Evolutionary conservation across 2,797 vertebrate species (phyloP).

Genomic region (Gorsachius magnificus): DNA sequence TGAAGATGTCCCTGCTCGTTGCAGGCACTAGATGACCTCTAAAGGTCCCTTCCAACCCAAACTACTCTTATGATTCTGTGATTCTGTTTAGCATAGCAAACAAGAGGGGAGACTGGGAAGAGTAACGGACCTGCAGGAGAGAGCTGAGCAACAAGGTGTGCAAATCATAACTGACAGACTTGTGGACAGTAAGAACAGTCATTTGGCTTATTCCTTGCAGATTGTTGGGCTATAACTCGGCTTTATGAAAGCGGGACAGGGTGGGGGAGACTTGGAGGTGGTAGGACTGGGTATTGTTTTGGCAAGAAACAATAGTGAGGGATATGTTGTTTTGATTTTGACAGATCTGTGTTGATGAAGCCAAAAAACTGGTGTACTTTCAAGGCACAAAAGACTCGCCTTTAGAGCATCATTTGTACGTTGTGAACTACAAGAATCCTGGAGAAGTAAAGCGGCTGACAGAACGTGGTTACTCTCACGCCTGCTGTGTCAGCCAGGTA

Average conservation of each 20-base stretch:
- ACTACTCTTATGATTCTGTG: too few relatives aligned
- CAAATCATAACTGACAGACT: not conserved
- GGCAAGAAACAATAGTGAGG: not conserved
- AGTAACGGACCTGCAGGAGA: not conserved
- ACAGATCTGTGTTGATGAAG: slow-evolving; percentile 83
- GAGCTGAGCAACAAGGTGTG: not conserved
- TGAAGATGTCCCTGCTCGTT: not conserved
- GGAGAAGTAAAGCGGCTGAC: slow-evolving; percentile 79
- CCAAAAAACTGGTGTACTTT: slow-evolving; percentile 80
- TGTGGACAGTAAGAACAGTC: not conserved
- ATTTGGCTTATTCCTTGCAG: not conserved
- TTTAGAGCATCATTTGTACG: slow-evolving; percentile 82
- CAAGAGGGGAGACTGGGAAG: not conserved
- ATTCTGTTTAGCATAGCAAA: not conserved
- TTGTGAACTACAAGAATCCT: slow-evolving; percentile 76
- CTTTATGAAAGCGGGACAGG: not conserved
- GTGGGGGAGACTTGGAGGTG: not conserved
- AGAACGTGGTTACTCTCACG: slow-evolving; percentile 77
- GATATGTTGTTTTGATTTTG: slow-evolving; percentile 7
- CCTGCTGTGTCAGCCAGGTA: slow-evolving; percentile 82
- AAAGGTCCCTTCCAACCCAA: not conserved
- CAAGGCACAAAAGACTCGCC: slow-evolving; percentile 84
- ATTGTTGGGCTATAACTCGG: not conserved
- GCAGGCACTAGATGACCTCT: not conserved
- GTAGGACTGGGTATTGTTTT: not conserved